A percentile compares a stretch with the other conserved stretches of the same genome.
Conservation (phyloP, 1,140 invertebrate species). For the Amphibalanus amphitrite region DNA sequence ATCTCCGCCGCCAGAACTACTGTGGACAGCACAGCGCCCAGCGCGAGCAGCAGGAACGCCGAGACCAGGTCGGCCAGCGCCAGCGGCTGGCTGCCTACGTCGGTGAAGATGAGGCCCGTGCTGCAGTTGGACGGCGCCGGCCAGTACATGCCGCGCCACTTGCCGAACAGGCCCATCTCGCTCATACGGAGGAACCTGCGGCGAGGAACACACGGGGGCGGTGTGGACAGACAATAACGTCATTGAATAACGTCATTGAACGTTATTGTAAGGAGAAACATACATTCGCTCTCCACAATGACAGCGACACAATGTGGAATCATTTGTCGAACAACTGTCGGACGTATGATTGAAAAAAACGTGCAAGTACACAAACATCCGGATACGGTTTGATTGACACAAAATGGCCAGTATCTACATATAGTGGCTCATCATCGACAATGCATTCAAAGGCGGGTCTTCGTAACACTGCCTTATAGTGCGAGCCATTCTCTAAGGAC, state of each 20-base stretch:
- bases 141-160: conserved; percentile 18
- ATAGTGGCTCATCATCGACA: too few species aligned
- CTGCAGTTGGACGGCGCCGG: conserved; percentile 17
- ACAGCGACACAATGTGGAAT: too few species aligned
- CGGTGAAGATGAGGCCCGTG: neutral
- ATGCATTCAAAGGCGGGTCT: too few species aligned
- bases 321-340: too few species aligned
- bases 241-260: too few species aligned
- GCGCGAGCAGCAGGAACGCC: neutral
- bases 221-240: neutral
- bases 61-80: neutral
- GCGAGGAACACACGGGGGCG: too few species aligned
- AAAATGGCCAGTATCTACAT: too few species aligned
- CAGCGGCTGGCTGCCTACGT: neutral
- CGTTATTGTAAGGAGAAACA: neutral
- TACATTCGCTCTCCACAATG: neutral
- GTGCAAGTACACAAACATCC: too few species aligned
- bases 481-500: too few species aligned
- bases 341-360: too few species aligned
- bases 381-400: too few species aligned
- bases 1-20: neutral
- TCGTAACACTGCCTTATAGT: too few species aligned
- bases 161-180: conserved; percentile 16
- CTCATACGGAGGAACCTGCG: conserved; percentile 18
- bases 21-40: neutral